phyloP scores from a whole-genome alignment of 2,888 invertebrate species.

The Zeuzera pyrina region DNA sequence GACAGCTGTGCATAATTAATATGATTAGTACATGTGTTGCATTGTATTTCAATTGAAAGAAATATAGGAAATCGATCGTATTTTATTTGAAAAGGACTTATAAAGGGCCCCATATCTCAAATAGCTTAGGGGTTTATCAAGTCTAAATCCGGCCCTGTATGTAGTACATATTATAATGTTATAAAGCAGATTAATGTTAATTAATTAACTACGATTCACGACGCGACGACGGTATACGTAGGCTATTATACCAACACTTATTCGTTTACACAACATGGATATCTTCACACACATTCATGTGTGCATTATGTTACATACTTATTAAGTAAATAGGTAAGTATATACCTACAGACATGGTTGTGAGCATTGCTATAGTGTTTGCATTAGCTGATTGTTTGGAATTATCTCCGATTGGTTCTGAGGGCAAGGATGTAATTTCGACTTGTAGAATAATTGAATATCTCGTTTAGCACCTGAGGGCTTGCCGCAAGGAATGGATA shows the following conservation, averaged over 20 bases:
- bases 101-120: too few species aligned
- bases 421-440: constrained; percentile 24
- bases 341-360: background rate
- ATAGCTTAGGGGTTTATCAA: too few species aligned
- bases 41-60: too few species aligned
- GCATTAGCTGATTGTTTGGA: constrained; percentile 46
- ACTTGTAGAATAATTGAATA: constrained; percentile 43
- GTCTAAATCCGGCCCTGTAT: too few species aligned
- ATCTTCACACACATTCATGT: constrained; percentile 6
- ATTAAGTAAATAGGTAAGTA: background rate
- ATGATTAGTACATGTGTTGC: too few species aligned
- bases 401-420: constrained; percentile 31
- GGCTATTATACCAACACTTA: constrained; percentile 26
- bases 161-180: background rate
- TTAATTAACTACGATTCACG: background rate
- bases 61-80: too few species aligned
- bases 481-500: constrained; percentile 22
- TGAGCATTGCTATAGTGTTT: constrained; percentile 21
- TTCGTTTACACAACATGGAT: constrained; percentile 29
- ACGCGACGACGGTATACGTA: constrained; percentile 21
- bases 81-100: too few species aligned
- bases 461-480: constrained; percentile 30
- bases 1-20: too few species aligned
- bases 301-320: too few species aligned
- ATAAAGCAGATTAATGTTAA: background rate